Conservation (phyloP, 2,113 vertebrate species). For the Piaya cayana region DNA sequence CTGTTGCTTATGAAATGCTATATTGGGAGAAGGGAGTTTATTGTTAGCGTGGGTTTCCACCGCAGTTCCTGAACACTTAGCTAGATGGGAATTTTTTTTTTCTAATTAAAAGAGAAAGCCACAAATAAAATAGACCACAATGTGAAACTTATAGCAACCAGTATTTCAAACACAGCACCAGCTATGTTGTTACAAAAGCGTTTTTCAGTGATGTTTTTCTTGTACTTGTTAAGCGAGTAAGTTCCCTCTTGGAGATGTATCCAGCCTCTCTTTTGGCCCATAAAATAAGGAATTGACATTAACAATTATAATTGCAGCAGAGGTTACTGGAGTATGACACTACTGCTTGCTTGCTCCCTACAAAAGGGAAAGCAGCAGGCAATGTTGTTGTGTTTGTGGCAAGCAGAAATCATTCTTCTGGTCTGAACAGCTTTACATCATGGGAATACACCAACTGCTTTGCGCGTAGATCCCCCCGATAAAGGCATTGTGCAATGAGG, state of each 20-base stretch:
- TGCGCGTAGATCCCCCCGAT: neutral
- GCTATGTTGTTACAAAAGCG: neutral
- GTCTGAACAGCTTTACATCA: neutral
- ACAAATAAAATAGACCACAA: neutral
- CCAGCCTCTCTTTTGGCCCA: neutral
- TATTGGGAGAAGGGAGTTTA: neutral
- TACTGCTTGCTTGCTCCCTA: neutral
- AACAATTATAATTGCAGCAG: neutral
- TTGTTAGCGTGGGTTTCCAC: neutral
- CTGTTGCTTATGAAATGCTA: neutral
- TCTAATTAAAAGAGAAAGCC: neutral
- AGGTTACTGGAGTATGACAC: neutral
- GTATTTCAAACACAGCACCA: neutral
- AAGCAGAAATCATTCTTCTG: neutral
- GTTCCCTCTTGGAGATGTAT: neutral
- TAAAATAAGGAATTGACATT: neutral
- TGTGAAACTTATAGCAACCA: neutral
- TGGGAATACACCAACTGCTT: neutral
- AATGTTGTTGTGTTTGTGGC: accelerated
- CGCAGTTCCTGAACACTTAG: neutral
- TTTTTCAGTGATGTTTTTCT: neutral
- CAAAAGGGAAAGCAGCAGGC: neutral
- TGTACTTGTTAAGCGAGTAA: neutral
- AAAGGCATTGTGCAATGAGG: neutral
- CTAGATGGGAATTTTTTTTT: neutral